Conservation (phyloP, 2,888 invertebrate species). For the Aromia moschata region DNA sequence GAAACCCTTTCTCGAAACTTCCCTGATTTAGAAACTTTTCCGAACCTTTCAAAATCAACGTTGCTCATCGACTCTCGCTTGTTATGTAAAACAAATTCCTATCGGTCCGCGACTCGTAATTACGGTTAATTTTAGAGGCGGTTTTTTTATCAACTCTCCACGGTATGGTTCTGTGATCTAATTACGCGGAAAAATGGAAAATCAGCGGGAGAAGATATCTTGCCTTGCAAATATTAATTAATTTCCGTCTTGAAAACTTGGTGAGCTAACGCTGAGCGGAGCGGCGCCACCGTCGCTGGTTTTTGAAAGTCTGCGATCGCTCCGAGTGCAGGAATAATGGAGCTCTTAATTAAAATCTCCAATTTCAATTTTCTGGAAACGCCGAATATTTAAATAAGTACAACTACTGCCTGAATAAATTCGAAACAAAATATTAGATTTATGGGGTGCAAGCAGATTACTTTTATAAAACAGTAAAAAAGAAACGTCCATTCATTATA, state of each 20-base stretch:
- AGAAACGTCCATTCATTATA: no score
- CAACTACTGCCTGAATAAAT: not conserved
- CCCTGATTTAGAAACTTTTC: no score
- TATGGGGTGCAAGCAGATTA: not conserved
- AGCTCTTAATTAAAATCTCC: conserved; percentile 16
- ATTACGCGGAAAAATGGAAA: conserved; percentile 19
- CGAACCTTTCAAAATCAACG: not conserved
- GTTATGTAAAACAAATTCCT: not conserved
- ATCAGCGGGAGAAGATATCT: conserved; percentile 2
- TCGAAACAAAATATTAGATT: not conserved
- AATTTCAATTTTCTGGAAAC: conserved; percentile 9
- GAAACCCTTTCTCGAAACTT: no score
- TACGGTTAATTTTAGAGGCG: not conserved
- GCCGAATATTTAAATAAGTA: conserved; percentile 10
- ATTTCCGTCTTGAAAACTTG: conserved; percentile 16
- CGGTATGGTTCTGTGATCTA: conserved; percentile 5
- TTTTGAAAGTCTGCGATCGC: not conserved
- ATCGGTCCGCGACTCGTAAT: not conserved
- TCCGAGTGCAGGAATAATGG: conserved; percentile 11
- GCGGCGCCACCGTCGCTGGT: not conserved
- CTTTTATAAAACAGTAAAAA: no score
- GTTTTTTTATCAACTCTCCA: conserved; percentile 1
- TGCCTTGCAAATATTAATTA: conserved; percentile 16
- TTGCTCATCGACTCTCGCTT: not conserved
- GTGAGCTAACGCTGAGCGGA: conserved; percentile 8